Evolutionary conservation across 64 coral and sea anemone species (phyloP), one percentile per base, ranked within the genome.

Genomic region (Actinia equina): DNA sequence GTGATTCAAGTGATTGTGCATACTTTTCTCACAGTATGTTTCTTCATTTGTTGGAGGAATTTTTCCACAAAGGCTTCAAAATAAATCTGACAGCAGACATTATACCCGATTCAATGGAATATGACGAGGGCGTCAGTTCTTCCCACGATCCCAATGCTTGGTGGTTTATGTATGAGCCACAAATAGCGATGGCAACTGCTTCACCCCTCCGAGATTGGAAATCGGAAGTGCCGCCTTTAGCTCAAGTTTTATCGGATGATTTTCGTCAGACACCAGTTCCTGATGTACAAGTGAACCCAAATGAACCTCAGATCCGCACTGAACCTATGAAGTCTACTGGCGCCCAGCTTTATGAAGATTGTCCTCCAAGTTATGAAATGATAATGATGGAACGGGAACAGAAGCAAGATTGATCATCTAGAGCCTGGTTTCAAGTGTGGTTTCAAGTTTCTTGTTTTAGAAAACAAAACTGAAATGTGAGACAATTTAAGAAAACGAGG

Each of bases 141-240:
- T 17, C 42, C 17, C 78, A 81, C 6, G 49, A 81, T 81, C 78
- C 78, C 27, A 81, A 81, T 37, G 78, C 78, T 22, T 81, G 78
- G 78, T 81, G 78, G 78, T 81, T 81, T 81, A 49, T 81, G 78
- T 44, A 52, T 52, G 22, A 52, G 44, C 78, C 78, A n/a, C 17
- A 17, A 51, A 5, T 20, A 5, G 42, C 8, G 43, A 6, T 22
- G 22, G 18, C 43, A 20, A 0, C 7, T 49, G 17, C 42, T 20
- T 37, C 78, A 81, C 7, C 14, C 1, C 17, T 3, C 16, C 44
- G 17, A 46, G 43, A 44, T 17, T n/a, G 5, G 15, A 46, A n/a
- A 49, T 81, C 43, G 27, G 78, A 81, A 81, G 78, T 52, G 42
- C 78, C 78, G 17, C 49, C 44, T 6, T 49, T 81, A 22, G 49